phyloP scores from a whole-genome alignment of 2,888 invertebrate species.

The Aplocera efformata region DNA sequence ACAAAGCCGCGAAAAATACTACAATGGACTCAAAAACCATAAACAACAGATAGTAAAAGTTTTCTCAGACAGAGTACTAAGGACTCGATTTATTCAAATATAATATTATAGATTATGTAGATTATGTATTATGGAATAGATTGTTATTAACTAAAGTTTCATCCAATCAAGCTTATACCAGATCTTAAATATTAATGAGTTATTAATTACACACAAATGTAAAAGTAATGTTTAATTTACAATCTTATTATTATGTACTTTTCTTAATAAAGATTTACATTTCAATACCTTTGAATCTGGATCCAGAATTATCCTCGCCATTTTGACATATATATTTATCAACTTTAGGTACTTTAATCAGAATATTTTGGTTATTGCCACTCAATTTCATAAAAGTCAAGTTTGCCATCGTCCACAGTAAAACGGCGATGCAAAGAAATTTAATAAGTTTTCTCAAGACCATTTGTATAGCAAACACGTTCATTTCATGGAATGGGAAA shows the following conservation, averaged over 20 bases:
- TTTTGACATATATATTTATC: background rate
- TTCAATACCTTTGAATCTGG: conserved; percentile 35
- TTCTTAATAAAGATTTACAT: background rate
- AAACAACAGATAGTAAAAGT: too few species aligned
- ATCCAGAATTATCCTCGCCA: conserved; percentile 3
- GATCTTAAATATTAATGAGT: too few species aligned
- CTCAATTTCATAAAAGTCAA: conserved; percentile 40
- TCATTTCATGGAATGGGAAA: conserved; percentile 3
- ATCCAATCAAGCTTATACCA: too few species aligned
- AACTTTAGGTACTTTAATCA: conserved; percentile 8
- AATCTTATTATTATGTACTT: background rate
- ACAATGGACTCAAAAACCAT: too few species aligned
- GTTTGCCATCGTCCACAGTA: conserved; percentile 46
- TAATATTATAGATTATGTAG: too few species aligned
- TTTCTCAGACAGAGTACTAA: too few species aligned
- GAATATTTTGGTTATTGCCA: conserved; percentile 18
- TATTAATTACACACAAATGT: too few species aligned
- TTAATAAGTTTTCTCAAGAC: conserved; percentile 30
- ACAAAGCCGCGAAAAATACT: too few species aligned
- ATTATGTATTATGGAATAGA: too few species aligned
- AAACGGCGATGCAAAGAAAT: conserved; percentile 30
- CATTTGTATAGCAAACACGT: conserved; percentile 1
- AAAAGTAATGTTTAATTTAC: too few species aligned
- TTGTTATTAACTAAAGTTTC: too few species aligned
- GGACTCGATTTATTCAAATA: too few species aligned